Evolutionary conservation across 1,140 invertebrate species (phyloP), one percentile per base, ranked within the genome.

Genomic region (Druon quercuslanigerum): DNA sequence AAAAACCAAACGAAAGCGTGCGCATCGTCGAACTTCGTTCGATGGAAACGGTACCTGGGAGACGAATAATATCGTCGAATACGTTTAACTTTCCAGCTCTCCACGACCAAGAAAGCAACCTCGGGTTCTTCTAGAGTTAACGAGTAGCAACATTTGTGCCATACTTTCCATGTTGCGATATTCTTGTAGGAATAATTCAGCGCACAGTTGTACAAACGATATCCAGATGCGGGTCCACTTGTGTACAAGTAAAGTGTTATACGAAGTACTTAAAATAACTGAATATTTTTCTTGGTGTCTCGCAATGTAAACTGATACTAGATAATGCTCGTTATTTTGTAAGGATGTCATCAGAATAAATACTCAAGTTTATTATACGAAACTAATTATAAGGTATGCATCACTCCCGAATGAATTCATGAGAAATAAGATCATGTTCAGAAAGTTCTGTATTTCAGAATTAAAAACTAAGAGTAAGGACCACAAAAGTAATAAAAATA

Each of bases 201-300:
- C 60, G 33, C 60, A 66, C 60, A 66, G 60, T 66, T 66, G 60
- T 66, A 66, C 13, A 66, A 66, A 66, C 60, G 60, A 66, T 66
- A 40, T 66, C 60, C 60, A 66, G 19, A 56, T 56, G 54, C 60
- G 60, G 60, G 60, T 66, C 60, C 60, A 66, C 60, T 66, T 75
- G 60, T 73, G 52, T 84, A 77, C 33, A 81, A 80, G 50, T 57
- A 46, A 73, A 73, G 56, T 78, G 50, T 79, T 72, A 52, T 40
- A 73, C 83, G 50, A 66, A 84, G n/a, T 56, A 83, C 72, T 51
- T 80, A 79, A 72, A 79, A 82, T 80, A 81, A 81, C 79, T 79
- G 54, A 78, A 85, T 89, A 89, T 88, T 88, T 89, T 88, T 89
- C 82, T 89, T 85, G 80, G 57, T 81, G 74, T 81, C 75, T 74